Evolutionary conservation across 2,888 invertebrate genomes (phyloP), one percentile per base, ranked within the genome.

Genomic region (Rotaria socialis): DNA sequence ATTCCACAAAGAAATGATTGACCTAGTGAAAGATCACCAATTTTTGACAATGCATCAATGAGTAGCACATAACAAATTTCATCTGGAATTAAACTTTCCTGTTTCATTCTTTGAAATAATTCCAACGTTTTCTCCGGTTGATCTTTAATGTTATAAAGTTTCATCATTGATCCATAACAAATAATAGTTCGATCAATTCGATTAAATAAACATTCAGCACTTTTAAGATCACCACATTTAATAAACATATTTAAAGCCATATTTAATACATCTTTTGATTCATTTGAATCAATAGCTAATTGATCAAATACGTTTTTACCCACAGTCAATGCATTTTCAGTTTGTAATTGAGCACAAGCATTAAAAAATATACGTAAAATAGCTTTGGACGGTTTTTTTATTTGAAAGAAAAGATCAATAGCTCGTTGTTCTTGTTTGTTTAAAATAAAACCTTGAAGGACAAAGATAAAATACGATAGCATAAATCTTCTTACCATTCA

Each of bases 81-180:
- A 80, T 24, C 16, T 43, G 43, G 43, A 22, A 7, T 43, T 43
- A 80, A 4, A 80, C 22, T 43, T 47, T 80, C 80, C 24, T 43
- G 0, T 47, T 80, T 80, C 47, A 80, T 47, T 80, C n/a, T 80
- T 80, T 80, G 80, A 47, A 47, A 80, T 80, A 80, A 80, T 80
- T 80, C n/a, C 35, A 80, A 80, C 43, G 80, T 80, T 47, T 80
- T 80, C 4, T 47, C 47, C 8, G 80, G 80, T 47, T 80, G 80
- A 80, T 47, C n/a, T 80, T 80, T 43, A 47, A 24, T 0, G 47
- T 80, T 80, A 11, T 43, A 80, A 24, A 80, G 2, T 80, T 80
- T 80, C 80, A 80, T 80, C 43, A 80, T 43, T 47, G 80, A 80
- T 43, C 43, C 80, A 22, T 80, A 80, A 80, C 11, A 16, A 47